Percentiles rank a stretch among this genome's conserved stretches.
Evolutionary conservation across 2,797 vertebrate genomes (phyloP).

Genomic region (Lycodopsis pacificus): DNA sequence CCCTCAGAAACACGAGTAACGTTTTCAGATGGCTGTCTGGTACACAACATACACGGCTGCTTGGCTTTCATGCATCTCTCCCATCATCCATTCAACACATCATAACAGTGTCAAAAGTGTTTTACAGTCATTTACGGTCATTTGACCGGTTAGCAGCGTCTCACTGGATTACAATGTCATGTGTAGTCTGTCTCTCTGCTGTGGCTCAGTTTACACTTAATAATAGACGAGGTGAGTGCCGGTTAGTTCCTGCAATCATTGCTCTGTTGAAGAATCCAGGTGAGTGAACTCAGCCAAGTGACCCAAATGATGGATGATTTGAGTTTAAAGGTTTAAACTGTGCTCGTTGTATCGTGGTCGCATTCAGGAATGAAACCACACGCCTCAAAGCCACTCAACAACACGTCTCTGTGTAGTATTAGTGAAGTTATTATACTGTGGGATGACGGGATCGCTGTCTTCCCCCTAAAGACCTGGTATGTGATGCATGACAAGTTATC

Average conservation of each 20-base stretch:
- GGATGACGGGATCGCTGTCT: too few species aligned
- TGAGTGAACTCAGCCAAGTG: neutral
- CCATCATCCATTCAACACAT: neutral
- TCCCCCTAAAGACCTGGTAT: neutral
- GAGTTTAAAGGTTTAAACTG: neutral
- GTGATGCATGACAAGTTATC: too few species aligned
- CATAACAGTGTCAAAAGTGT: neutral
- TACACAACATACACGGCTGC: accelerated
- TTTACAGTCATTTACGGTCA: accelerated
- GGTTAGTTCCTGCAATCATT: neutral
- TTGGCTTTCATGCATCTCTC: neutral
- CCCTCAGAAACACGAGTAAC: neutral
- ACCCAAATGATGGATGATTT: neutral
- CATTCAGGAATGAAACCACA: neutral
- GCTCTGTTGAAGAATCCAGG: constrained; percentile 5
- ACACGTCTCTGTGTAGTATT: neutral
- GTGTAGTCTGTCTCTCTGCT: neutral
- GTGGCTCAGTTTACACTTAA: constrained; percentile 42
- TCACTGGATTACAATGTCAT: neutral
- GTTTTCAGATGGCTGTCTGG: accelerated
- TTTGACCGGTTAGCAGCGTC: too few species aligned
- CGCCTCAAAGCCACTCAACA: neutral
- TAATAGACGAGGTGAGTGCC: neutral
- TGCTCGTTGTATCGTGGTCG: neutral
- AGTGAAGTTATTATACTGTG: neutral